Evolutionary conservation across 2,888 invertebrate species (phyloP).

Genomic region (Parnassius smintheus): DNA sequence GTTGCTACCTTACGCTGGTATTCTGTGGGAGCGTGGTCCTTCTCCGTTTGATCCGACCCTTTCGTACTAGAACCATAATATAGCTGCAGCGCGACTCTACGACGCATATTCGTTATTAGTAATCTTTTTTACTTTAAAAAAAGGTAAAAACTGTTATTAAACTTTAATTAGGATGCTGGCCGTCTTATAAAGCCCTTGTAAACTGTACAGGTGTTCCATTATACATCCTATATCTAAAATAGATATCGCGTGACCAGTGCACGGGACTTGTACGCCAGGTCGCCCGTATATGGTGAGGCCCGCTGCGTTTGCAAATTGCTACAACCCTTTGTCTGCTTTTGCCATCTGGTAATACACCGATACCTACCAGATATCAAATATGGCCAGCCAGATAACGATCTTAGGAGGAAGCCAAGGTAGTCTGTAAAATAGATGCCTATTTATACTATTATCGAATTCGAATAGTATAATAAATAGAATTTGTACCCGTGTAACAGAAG

Average conservation of each 20-base stretch:
- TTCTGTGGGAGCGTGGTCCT: no score
- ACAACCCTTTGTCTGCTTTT: constrained; percentile 69
- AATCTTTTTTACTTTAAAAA: no score
- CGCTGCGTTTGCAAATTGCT: constrained; percentile 74
- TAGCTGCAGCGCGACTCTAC: no score
- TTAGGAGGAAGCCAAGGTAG: constrained; percentile 23
- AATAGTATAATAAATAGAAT: neutral
- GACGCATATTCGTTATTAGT: no score
- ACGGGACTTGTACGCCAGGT: constrained; percentile 32
- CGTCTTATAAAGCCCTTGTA: constrained; percentile 9
- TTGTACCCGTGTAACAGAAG: constrained; percentile 1
- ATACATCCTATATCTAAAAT: neutral
- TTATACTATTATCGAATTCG: constrained; percentile 1
- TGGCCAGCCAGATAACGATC: constrained; percentile 32
- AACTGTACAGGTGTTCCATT: constrained; percentile 12
- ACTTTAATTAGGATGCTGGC: neutral
- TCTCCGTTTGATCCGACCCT: no score
- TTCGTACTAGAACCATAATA: no score
- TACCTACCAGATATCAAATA: constrained; percentile 29
- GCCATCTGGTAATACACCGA: constrained; percentile 38
- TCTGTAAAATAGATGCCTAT: constrained; percentile 13
- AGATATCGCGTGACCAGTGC: constrained; percentile 8
- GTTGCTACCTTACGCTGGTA: no score
- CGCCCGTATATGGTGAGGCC: constrained; percentile 59
- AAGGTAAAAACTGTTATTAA: no score